Percentiles rank a stretch among this genome's conserved stretches.
These are phyloP conservation scores for Ctenicera cuprea DNA, from an alignment of 2,888 invertebrate genomes.

Conservation along the genomic window DNA sequence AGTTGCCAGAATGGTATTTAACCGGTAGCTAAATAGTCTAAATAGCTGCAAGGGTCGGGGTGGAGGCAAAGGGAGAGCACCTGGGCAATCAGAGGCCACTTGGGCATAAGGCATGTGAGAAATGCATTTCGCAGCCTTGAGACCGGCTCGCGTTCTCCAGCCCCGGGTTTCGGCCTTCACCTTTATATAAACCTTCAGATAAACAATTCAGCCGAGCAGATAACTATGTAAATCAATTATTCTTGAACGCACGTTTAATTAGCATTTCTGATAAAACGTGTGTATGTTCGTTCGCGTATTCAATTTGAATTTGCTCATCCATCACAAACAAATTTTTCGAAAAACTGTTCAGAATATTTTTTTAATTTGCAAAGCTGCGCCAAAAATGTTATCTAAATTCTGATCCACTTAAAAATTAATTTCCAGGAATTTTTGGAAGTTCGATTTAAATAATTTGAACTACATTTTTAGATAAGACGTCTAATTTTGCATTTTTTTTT, in stretches of 20 bases:
- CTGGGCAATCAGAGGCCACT: constrained; percentile 36
- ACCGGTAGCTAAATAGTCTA: constrained; percentile 45
- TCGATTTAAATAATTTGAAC: not conserved
- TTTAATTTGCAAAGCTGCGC: not conserved
- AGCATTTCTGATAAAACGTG: constrained; percentile 14
- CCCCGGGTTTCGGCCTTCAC: constrained; percentile 51
- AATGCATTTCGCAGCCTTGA: constrained; percentile 53
- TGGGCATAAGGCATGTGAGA: constrained; percentile 49
- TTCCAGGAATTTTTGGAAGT: not conserved
- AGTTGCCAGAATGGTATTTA: constrained; percentile 37
- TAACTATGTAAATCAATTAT: constrained; percentile 46
- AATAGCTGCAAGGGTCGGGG: constrained; percentile 42
- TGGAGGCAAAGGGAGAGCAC: constrained; percentile 30
- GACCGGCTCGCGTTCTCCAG: constrained; percentile 48
- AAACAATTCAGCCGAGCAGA: constrained; percentile 45
- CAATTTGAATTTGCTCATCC: not conserved
- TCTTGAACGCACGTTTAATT: constrained; percentile 31
- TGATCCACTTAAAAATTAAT: not conserved
- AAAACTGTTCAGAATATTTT: not conserved
- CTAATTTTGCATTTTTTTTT: not conserved
- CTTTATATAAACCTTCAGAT: constrained; percentile 50
- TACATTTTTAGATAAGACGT: constrained; percentile 1
- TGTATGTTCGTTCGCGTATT: not conserved
- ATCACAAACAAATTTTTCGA: not conserved
- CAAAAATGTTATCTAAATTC: constrained; percentile 1